Evolutionary conservation across 2,888 invertebrate species (phyloP).

Genomic region (Patella ulyssiponensis): DNA sequence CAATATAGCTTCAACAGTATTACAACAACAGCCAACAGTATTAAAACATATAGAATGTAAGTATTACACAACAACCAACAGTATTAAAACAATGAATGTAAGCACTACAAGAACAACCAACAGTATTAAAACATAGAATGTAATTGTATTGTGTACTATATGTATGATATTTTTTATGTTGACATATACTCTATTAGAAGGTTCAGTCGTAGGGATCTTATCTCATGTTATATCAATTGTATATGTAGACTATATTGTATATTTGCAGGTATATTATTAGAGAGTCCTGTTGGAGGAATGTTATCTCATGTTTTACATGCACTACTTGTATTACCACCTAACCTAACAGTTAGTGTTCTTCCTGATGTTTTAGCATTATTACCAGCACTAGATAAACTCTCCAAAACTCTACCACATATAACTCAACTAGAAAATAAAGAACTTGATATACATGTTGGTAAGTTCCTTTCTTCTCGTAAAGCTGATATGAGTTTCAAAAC

Average conservation of each 20-base stretch:
- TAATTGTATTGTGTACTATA: too few species aligned
- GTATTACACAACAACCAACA: conserved; percentile 6
- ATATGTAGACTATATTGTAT: too few species aligned
- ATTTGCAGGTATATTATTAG: conserved; percentile 74
- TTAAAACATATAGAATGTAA: conserved; percentile 7
- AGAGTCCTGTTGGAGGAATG: conserved; percentile 77
- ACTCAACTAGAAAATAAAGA: conserved; percentile 60
- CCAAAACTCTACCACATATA: conserved; percentile 60
- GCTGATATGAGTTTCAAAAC: background rate
- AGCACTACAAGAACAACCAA: too few species aligned
- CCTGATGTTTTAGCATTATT: conserved; percentile 69
- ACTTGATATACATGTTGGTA: conserved; percentile 50
- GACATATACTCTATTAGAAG: conserved; percentile 76
- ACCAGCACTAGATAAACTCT: conserved; percentile 66
- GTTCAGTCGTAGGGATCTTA: conserved; percentile 77
- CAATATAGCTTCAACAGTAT: conserved; percentile 42
- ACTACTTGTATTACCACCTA: conserved; percentile 75
- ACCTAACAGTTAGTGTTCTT: conserved; percentile 67
- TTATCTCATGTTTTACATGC: conserved; percentile 76
- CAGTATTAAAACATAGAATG: too few species aligned
- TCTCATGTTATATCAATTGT: conserved; percentile 76
- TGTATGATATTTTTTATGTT: conserved; percentile 57
- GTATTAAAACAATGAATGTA: background rate
- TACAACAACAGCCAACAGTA: background rate
- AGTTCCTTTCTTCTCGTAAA: conserved; percentile 19